Evolutionary conservation across 2,113 vertebrate genomes (phyloP).

Genomic region (Campylomormyrus numenius): DNA sequence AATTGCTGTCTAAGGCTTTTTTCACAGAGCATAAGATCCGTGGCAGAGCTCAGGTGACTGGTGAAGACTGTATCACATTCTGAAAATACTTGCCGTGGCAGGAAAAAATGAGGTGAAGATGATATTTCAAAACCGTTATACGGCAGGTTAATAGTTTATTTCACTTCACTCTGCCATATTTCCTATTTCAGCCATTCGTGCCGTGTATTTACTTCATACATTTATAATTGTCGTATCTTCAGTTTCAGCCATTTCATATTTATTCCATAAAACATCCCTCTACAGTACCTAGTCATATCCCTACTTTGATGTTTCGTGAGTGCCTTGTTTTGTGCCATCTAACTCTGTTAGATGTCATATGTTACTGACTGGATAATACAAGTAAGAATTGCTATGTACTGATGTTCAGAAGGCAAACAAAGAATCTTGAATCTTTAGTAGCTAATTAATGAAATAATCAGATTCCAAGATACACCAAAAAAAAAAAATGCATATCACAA

Average conservation of each 20-base stretch:
- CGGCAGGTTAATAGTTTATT: background rate
- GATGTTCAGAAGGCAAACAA: background rate
- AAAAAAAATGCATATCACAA: background rate
- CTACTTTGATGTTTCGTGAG: background rate
- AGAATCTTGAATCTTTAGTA: background rate
- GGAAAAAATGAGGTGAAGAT: background rate
- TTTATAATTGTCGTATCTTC: background rate
- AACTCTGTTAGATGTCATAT: background rate
- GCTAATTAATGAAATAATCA: background rate
- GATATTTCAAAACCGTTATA: background rate
- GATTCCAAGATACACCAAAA: background rate
- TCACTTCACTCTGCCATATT: background rate
- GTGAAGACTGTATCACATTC: background rate
- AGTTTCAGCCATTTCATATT: background rate
- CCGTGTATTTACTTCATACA: background rate
- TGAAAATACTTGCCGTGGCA: background rate
- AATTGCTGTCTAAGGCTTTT: background rate
- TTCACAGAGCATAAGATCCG: background rate
- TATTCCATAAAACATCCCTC: background rate
- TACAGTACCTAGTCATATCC: background rate
- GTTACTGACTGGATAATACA: background rate
- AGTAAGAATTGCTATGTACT: background rate
- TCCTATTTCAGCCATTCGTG: background rate
- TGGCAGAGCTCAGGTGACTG: background rate
- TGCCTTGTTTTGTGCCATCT: background rate